These are phyloP conservation scores for Drosophila saltans DNA, from an alignment of 1,140 invertebrate species.

Conservation along the genomic window DNA sequence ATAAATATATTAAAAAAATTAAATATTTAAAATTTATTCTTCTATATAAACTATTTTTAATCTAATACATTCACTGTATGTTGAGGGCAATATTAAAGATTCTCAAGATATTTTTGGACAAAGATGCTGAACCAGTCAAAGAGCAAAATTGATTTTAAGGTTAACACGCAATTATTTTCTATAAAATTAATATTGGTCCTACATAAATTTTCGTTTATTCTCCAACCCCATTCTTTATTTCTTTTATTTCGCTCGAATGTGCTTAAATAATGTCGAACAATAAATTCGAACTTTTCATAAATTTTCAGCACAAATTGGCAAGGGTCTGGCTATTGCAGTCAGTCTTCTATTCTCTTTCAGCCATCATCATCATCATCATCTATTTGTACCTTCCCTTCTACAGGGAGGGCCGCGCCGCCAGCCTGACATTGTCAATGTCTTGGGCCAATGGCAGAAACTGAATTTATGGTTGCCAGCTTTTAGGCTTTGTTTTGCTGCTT, in stretches of 20 bases:
- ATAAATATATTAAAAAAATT: too few species aligned
- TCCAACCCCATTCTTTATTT: not conserved
- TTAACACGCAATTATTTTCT: constrained; percentile 6
- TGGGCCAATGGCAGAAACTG: constrained; percentile 48
- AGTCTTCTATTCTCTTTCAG: not conserved
- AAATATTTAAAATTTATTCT: too few species aligned
- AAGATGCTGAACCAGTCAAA: not conserved
- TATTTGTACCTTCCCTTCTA: constrained; percentile 1
- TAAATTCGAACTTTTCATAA: constrained; percentile 81
- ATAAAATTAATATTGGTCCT: constrained; percentile 10
- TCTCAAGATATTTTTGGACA: not conserved
- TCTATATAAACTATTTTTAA: too few species aligned
- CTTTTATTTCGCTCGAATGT: constrained; percentile 30
- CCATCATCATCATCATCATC: constrained; percentile 3
- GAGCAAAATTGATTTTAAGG: not conserved
- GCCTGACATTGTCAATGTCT: constrained; percentile 73
- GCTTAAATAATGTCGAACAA: constrained; percentile 71
- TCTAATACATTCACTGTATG: too few species aligned
- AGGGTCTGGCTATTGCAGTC: constrained; percentile 27
- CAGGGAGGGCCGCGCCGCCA: constrained; percentile 19
- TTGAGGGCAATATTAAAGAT: too few species aligned
- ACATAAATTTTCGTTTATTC: constrained; percentile 2
- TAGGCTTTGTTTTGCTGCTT: constrained; percentile 81
- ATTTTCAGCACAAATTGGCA: constrained; percentile 75
- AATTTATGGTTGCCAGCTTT: constrained; percentile 80